Evolutionary conservation across 2,888 invertebrate genomes (phyloP), one percentile per base, ranked within the genome.

Genomic region (Andricus quercusramuli): DNA sequence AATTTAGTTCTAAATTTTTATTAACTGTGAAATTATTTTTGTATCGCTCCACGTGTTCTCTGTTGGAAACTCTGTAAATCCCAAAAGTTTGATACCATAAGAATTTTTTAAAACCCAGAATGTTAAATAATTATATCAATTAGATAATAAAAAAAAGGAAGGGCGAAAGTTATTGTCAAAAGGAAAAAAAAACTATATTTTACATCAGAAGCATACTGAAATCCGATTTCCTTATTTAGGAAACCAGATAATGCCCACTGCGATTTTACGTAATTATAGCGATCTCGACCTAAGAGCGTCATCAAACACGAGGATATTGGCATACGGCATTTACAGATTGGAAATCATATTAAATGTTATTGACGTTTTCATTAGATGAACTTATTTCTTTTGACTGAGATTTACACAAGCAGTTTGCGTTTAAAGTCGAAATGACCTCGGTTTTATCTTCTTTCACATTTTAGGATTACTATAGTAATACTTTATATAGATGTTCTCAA

Each of bases 381-480:
- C 20, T 15, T 37, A 66, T 66, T 32, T 41, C n/a, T 1, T 22
- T 1, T n/a, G 0, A 44, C n/a, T 56, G 20, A 25, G 15, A 68
- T 68, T 41, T 68, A 25, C 44, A 25, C 15, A 47, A 68, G 47
- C 20, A 68, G 25, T 68, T 68, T 25, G 25, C 68, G 41, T 15
- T 37, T 41, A 5, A n/a, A 22, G 22, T 6, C 6, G 6, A 44
- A 68, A 68, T 17, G 44, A 13, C 13, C 22, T 41, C 47, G 47
- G 5, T 15, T 47, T 47, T 47, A 47, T 47, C 47, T 44, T 44
- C 44, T 67, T 20, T 67, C 5, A 41, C 41, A 44, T 13, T 59
- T 59, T 59, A 67, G 47, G 15, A 4, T 47, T 15, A 47, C 3
- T 44, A 15, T 13, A 32, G 32, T 32, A 13, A 13, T 44, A 13